These are phyloP conservation scores for Propithecus coquereli DNA, from an alignment of 2,113 vertebrate species.

Conservation along the genomic window DNA sequence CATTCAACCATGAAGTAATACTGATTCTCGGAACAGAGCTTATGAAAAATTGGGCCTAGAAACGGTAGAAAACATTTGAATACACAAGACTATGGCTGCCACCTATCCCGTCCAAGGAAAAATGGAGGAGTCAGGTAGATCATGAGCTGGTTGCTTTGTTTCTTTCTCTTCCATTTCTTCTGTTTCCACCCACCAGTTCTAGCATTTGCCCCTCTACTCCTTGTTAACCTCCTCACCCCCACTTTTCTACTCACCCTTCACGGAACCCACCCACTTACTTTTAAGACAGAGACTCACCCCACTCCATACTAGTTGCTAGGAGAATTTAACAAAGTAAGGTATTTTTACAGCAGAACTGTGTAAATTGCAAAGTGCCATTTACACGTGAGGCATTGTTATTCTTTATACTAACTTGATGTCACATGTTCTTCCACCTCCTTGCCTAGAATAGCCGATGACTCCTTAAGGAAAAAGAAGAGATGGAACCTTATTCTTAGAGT, in stretches of 20 bases:
- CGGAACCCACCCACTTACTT: not conserved
- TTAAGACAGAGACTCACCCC: not conserved
- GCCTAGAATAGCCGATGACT: not conserved
- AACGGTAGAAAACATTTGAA: conserved; percentile 4
- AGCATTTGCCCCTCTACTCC: not conserved
- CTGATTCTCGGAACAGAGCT: not conserved
- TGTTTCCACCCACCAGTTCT: not conserved
- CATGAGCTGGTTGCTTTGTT: not conserved
- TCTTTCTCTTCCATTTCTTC: conserved; percentile 20
- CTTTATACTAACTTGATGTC: not conserved
- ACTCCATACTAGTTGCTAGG: not conserved
- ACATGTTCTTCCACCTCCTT: not conserved
- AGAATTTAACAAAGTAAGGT: not conserved
- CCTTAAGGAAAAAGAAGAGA: conserved; percentile 27
- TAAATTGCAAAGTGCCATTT: not conserved
- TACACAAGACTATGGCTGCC: not conserved
- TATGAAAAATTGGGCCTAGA: not conserved
- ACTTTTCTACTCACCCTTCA: not conserved
- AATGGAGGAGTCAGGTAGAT: not conserved
- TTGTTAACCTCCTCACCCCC: not conserved
- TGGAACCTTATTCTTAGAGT: not conserved
- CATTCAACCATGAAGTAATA: not conserved
- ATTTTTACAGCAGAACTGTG: not conserved
- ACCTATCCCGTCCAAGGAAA: not conserved
- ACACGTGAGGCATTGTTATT: not conserved